phyloP scores from a whole-genome alignment of 2,113 vertebrate species.

The human region DNA sequence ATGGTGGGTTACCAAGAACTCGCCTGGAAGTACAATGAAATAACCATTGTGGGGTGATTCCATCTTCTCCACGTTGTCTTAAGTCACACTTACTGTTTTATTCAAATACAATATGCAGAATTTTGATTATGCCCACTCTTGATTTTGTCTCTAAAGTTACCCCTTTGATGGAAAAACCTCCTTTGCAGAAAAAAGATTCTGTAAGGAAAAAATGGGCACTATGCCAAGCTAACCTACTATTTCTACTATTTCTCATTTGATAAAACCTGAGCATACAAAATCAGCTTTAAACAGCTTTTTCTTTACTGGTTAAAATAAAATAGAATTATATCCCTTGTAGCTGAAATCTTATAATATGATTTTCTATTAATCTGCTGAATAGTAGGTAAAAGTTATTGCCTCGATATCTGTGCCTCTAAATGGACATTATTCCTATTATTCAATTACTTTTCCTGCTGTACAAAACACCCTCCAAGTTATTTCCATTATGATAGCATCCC shows the following conservation, averaged over 20 bases:
- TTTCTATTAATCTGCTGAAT: neutral
- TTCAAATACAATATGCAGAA: neutral
- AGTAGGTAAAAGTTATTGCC: neutral
- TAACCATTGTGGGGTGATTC: neutral
- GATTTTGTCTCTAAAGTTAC: constrained; percentile 3
- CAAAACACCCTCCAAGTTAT: neutral
- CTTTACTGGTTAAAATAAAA: constrained; percentile 35
- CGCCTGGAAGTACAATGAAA: neutral
- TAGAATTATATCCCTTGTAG: constrained; percentile 37
- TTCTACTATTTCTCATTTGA: neutral
- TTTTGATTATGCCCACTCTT: neutral
- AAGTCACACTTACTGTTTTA: neutral
- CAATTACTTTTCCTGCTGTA: neutral
- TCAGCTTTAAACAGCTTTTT: constrained; percentile 41
- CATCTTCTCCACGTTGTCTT: neutral
- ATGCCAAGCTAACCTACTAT: neutral
- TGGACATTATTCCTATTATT: constrained; percentile 5
- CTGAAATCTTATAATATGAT: neutral
- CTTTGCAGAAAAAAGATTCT: neutral
- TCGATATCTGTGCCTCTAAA: constrained; percentile 8
- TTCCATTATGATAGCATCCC: constrained; percentile 12
- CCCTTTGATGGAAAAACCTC: neutral
- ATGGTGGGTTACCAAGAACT: neutral
- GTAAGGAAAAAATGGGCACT: constrained; percentile 15
- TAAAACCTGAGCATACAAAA: constrained; percentile 23